Base-by-base conservation (phyloP, 2,113 vertebrate species). In the Elephantulus edwardii region DNA sequence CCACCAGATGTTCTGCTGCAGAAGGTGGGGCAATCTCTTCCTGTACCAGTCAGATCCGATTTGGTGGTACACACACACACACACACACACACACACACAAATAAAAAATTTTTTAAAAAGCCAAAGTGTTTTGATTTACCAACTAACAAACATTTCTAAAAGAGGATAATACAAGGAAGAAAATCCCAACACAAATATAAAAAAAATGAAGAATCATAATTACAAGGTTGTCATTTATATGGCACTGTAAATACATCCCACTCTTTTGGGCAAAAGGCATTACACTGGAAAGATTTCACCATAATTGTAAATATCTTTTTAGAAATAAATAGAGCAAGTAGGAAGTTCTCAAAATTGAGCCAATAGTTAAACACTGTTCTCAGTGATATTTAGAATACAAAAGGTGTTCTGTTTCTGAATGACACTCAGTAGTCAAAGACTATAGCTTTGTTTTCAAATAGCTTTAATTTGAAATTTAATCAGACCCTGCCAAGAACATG, bases 361-460 rank as follows among this genome's bases (percentile, higher is more conserved):
- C 40, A n/a, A 40, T n/a, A n/a, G 30, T 48, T 17, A 19, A 83
- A 52, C 8, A 8, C 94, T 81, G 22, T 93, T 94, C 38, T 42
- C 72, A 13, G 0, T 87, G 44, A 86, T 91, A 77, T 89, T 80
- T 89, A 89, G 40, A 56, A 12, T 74, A 84, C 86, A 92, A 77
- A 89, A 20, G 20, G 50, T 71, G 80, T 91, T 56, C 87, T 50
- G 56, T 54, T 77, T 85, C 76, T 9, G 30, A 48, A 2, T 0
- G 16, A 88, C 56, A 81, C 42, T 7, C 76, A 84, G 44, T n/a
- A 30, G 26, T 10, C 81, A 60, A 77, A 80, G 56, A 3, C 17
- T 86, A 74, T 20, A 17, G 38, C 35, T 95, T 91, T 95, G 26
- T 90, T 81, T 91, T 81, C 56, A 75, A 64, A 90, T 91, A 58